These are phyloP conservation scores for Ennomos quercinarius DNA, from an alignment of 2,888 invertebrate species.

Conservation along the genomic window DNA sequence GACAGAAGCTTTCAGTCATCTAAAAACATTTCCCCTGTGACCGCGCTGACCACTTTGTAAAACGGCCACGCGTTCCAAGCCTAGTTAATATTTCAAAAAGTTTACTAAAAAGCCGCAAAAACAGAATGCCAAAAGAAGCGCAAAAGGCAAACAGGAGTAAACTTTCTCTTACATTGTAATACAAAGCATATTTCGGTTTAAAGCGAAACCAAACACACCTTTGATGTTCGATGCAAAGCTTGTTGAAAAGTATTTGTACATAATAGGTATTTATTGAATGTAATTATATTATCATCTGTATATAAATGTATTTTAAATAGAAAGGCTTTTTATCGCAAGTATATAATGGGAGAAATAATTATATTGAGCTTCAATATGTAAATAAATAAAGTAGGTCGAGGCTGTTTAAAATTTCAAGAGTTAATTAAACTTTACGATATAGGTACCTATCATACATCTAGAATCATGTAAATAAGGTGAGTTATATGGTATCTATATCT, in stretches of 20 bases:
- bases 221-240: conserved; percentile 31
- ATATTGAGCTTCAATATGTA: conserved; percentile 31
- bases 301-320: conserved; percentile 43
- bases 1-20: too few relatives aligned
- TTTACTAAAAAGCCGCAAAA: conserved; percentile 31
- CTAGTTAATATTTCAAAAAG: conserved; percentile 22
- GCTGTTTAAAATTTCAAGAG: conserved; percentile 10
- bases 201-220: conserved; percentile 28
- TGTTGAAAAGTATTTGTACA: conserved; percentile 31
- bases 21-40: conserved; percentile 3
- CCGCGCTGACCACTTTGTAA: conserved; percentile 15
- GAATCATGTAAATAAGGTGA: too few relatives aligned
- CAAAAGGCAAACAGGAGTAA: conserved; percentile 26
- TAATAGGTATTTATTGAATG: conserved; percentile 29
- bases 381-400: conserved; percentile 11
- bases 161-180: conserved; percentile 29
- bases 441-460: neutral
- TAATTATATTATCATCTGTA: conserved; percentile 40
- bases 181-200: conserved; percentile 37
- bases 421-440: neutral
- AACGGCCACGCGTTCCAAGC: conserved; percentile 7
- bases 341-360: conserved; percentile 45
- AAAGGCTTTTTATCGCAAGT: conserved; percentile 52
- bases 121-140: conserved; percentile 32
- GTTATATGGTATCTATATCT: too few relatives aligned